Evolutionary conservation across 2,888 invertebrate species (phyloP).

Genomic region (Coecobrya sp.): DNA sequence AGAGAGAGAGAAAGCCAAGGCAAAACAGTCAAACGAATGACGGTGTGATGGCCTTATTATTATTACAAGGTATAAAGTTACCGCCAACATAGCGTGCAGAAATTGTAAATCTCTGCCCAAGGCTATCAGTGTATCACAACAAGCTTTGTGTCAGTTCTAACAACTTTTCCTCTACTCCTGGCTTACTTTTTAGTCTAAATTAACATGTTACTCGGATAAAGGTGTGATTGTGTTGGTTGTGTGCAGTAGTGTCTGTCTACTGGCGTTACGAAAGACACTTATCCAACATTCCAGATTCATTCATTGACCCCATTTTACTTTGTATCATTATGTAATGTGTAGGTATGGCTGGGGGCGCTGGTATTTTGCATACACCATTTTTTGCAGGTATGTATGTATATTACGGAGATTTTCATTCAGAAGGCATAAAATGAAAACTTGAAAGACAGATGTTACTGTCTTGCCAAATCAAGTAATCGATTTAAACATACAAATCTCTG

Average conservation of each 20-base stretch:
- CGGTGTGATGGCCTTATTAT: constrained; percentile 52
- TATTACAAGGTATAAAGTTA: constrained; percentile 53
- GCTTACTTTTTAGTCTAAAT: constrained; percentile 42
- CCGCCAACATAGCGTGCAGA: constrained; percentile 30
- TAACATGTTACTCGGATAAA: constrained; percentile 17
- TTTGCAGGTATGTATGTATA: no score
- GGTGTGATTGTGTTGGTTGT: background rate
- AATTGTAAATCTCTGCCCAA: constrained; percentile 65
- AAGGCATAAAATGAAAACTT: background rate
- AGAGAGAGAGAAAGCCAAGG: background rate
- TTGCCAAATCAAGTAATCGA: no score
- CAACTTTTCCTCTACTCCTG: constrained; percentile 30
- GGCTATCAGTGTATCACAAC: constrained; percentile 74
- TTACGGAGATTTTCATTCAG: background rate
- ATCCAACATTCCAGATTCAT: background rate
- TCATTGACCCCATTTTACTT: background rate
- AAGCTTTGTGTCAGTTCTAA: constrained; percentile 63
- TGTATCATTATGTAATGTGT: background rate
- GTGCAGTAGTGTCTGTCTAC: background rate
- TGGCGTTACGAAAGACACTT: background rate
- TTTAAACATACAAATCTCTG: no score
- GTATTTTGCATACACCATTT: background rate
- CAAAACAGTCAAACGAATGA: background rate
- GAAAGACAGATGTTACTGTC: background rate
- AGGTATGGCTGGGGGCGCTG: background rate